phyloP scores from a whole-genome alignment of 2,888 invertebrate species.

The Drosophila robusta region DNA sequence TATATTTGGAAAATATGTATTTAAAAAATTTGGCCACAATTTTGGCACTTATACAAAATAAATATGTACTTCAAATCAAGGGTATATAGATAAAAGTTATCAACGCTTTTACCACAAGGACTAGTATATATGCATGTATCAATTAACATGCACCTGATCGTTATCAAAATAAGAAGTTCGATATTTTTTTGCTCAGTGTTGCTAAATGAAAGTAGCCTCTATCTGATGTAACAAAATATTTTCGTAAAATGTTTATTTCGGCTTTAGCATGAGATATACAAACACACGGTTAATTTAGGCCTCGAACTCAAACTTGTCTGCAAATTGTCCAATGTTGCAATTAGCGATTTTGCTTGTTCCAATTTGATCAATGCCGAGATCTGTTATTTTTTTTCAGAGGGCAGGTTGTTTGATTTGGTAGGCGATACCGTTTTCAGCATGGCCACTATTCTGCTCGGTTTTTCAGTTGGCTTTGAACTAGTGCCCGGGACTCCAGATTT shows the following conservation, averaged over 20 bases:
- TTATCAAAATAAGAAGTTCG: no score
- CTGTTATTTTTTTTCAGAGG: slow-evolving; percentile 18
- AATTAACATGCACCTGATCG: no score
- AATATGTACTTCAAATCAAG: no score
- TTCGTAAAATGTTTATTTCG: not conserved
- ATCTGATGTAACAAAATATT: not conserved
- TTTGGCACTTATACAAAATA: no score
- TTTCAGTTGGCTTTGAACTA: slow-evolving; percentile 16
- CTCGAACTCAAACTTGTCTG: not conserved
- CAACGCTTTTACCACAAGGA: not conserved
- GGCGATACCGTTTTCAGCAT: slow-evolving; percentile 32
- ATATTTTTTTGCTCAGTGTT: no score
- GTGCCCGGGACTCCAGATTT: slow-evolving; percentile 1
- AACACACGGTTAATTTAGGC: slow-evolving; percentile 3
- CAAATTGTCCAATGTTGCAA: not conserved
- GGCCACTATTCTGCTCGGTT: slow-evolving; percentile 11
- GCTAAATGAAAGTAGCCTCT: no score
- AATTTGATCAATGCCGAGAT: not conserved
- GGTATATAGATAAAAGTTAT: not conserved
- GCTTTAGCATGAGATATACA: slow-evolving; percentile 2
- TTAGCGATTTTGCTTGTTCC: not conserved
- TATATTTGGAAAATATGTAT: not conserved
- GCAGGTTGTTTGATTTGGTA: not conserved
- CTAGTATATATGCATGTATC: no score
- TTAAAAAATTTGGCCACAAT: not conserved